These are phyloP conservation scores for Zelostemma sp. DNA, from an alignment of 1,140 invertebrate genomes.

Conservation along the genomic window DNA sequence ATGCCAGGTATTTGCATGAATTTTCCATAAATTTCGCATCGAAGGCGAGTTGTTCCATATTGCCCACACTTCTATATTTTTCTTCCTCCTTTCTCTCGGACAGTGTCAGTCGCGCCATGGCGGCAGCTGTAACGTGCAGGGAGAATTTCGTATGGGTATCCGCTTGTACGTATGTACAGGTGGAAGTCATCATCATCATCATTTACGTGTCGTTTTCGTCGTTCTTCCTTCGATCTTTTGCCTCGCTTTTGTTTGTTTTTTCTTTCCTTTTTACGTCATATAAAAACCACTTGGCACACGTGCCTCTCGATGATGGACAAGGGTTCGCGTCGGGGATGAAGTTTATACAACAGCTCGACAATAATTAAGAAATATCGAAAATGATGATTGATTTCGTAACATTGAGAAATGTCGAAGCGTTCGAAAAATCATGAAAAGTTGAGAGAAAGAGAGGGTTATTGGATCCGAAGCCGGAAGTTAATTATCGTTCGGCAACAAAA, in stretches of 20 bases:
- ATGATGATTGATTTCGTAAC: background rate
- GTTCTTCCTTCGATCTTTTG: conserved; percentile 33
- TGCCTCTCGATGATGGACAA: conserved; percentile 30
- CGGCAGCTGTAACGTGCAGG: conserved; percentile 42
- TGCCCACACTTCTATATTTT: conserved; percentile 11
- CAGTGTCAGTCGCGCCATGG: too few species aligned
- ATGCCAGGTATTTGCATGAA: background rate
- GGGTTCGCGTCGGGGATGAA: conserved; percentile 8
- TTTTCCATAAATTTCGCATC: background rate
- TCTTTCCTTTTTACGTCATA: conserved; percentile 6
- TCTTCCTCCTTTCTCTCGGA: conserved; percentile 25
- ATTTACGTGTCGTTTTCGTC: conserved; percentile 30
- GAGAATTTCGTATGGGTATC: conserved; percentile 32
- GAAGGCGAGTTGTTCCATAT: background rate
- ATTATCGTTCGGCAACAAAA: conserved; percentile 3
- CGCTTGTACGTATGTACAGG: conserved; percentile 45
- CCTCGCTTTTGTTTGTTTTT: conserved; percentile 28
- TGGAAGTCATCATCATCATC: conserved; percentile 42
- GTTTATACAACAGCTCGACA: conserved; percentile 17
- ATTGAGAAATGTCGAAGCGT: too few species aligned
- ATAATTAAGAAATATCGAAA: conserved; percentile 10
- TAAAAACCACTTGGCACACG: conserved; percentile 17
- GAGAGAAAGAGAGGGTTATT: too few species aligned
- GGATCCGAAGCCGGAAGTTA: conserved; percentile 41
- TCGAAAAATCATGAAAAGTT: too few species aligned